Percentiles rank a stretch among this genome's conserved stretches.
phyloP scores from a whole-genome alignment of 2,113 vertebrate species.

The Meriones unguiculatus region DNA sequence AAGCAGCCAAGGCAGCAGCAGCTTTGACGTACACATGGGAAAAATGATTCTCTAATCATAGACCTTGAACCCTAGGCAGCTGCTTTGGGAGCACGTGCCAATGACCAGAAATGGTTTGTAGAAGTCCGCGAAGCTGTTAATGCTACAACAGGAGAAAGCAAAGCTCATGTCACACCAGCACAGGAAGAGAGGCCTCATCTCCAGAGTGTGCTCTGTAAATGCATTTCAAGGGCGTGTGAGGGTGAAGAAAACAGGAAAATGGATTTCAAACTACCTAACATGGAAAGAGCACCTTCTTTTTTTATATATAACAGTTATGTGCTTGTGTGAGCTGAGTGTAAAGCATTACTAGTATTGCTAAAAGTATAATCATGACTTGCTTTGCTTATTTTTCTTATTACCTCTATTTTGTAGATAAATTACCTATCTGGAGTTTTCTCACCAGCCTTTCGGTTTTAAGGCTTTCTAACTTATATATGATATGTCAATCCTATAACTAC shows the following conservation, averaged over 20 bases:
- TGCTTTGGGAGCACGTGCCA: not conserved
- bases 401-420: not conserved
- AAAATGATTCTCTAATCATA: conserved; percentile 10
- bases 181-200: not conserved
- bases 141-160: not conserved
- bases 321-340: not conserved
- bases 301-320: not conserved
- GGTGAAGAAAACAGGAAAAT: not conserved
- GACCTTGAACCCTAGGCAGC: not conserved
- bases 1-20: not conserved
- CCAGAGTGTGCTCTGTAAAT: not conserved
- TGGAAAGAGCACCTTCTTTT: not conserved
- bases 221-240: not conserved
- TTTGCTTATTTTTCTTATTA: conserved; percentile 21
- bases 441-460: not conserved
- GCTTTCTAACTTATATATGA: not conserved
- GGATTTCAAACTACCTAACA: not conserved
- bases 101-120: conserved; percentile 12
- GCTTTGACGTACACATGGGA: not conserved
- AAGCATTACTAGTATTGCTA: not conserved
- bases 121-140: not conserved
- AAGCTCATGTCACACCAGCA: not conserved
- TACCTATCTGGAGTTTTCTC: not conserved
- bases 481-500: not conserved
- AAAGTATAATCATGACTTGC: not conserved